Percentiles rank a stretch among this genome's conserved stretches.
These are phyloP conservation scores for Saguinus imperator DNA, from an alignment of 2,113 vertebrate genomes.

Conservation along the genomic window DNA sequence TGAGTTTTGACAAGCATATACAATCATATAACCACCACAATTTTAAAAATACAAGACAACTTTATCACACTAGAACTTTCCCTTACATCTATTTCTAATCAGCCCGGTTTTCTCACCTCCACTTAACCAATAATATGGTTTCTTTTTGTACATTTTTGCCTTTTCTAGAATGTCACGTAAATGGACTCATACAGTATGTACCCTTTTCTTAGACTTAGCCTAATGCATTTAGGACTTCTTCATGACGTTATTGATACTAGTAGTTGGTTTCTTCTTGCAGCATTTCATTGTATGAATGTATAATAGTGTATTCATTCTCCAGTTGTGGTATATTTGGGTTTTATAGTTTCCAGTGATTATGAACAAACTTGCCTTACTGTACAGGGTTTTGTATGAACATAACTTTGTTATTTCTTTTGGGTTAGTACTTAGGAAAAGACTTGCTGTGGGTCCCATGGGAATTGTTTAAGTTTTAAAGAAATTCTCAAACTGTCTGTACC, in stretches of 20 bases:
- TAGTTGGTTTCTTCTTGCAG: not conserved
- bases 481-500: not conserved
- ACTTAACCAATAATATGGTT: not conserved
- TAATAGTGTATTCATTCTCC: not conserved
- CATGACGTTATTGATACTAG: not conserved
- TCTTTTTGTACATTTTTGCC: not conserved
- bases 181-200: not conserved
- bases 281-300: not conserved
- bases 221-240: not conserved
- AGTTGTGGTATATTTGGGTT: not conserved
- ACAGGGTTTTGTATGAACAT: not conserved
- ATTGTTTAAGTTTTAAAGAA: not conserved
- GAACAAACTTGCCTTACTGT: not conserved
- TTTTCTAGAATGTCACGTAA: not conserved
- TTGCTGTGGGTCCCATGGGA: not conserved
- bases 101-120: not conserved
- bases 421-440: not conserved
- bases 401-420: not conserved
- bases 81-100: not conserved
- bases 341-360: slow-evolving; percentile 28
- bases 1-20: not conserved
- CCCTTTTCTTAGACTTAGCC: not conserved
- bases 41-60: not conserved
- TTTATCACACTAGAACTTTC: not conserved
- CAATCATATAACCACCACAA: not conserved